Conservation (phyloP, 2,113 vertebrate species). For the Carlito syrichta region DNA sequence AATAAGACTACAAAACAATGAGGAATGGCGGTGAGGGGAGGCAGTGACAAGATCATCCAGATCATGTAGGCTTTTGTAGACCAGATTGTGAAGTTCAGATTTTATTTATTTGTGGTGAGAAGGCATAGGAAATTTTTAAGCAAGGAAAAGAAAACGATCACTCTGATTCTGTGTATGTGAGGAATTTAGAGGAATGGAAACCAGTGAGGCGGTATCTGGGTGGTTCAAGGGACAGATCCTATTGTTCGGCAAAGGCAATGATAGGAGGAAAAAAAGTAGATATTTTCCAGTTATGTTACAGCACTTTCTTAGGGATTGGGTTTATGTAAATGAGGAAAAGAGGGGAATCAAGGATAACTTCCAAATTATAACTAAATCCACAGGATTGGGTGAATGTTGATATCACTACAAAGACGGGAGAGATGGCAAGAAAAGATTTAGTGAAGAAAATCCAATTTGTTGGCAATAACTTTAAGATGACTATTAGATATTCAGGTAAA, state of each 20-base stretch:
- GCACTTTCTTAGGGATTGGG: neutral
- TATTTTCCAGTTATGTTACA: neutral
- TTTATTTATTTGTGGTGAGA: neutral
- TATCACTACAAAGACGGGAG: neutral
- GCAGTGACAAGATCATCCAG: neutral
- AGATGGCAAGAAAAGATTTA: neutral
- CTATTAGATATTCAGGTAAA: neutral
- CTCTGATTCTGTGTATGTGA: neutral
- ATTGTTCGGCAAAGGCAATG: neutral
- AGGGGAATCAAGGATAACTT: neutral
- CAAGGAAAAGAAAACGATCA: neutral
- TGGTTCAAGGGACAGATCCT: neutral
- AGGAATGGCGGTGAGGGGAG: neutral
- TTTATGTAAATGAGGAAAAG: neutral
- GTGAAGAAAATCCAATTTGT: neutral
- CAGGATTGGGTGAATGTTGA: neutral
- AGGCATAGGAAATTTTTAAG: neutral
- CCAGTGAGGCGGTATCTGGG: neutral
- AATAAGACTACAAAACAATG: neutral
- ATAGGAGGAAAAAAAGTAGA: neutral
- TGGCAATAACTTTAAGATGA: neutral
- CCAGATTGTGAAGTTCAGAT: neutral
- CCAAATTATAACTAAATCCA: neutral
- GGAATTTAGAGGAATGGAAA: neutral
- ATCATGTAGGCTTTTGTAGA: neutral